These are phyloP conservation scores for Gymnodraco acuticeps DNA, from an alignment of 2,797 vertebrate genomes.

Conservation along the genomic window DNA sequence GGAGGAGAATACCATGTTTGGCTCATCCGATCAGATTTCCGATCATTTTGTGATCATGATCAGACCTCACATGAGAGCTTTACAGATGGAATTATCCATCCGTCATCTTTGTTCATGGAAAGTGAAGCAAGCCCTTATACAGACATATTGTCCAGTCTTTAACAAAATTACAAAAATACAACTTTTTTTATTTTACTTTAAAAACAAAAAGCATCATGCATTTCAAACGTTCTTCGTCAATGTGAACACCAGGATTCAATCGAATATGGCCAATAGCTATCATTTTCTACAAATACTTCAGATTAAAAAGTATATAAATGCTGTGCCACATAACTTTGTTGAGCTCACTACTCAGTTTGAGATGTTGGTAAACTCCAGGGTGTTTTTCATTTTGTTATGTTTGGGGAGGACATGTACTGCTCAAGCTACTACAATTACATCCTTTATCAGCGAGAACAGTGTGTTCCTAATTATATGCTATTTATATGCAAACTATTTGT, in stretches of 20 bases:
- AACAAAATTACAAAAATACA: not conserved
- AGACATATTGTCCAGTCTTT: conserved; percentile 2
- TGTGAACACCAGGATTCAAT: not conserved
- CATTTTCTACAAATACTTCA: conserved; percentile 17
- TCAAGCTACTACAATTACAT: not conserved
- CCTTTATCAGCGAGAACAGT: not conserved
- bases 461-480: conserved; percentile 2
- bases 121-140: conserved; percentile 14
- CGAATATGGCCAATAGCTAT: not conserved
- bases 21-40: conserved; percentile 67
- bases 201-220: not conserved
- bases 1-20: conserved; percentile 76
- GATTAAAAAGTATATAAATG: conserved; percentile 7
- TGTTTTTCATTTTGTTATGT: conserved; percentile 9
- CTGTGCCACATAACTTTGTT: conserved; percentile 2
- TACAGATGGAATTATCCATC: conserved; percentile 62
- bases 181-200: not conserved
- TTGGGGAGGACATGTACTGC: not conserved
- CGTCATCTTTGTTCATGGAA: conserved; percentile 34
- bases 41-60: conserved; percentile 73
- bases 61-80: conserved; percentile 54
- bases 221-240: not conserved
- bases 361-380: not conserved
- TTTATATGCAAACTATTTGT: not conserved
- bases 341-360: conserved; percentile 19